Base-by-base conservation (phyloP, 1,140 invertebrate genomes). In the Frieseomelitta varia region DNA sequence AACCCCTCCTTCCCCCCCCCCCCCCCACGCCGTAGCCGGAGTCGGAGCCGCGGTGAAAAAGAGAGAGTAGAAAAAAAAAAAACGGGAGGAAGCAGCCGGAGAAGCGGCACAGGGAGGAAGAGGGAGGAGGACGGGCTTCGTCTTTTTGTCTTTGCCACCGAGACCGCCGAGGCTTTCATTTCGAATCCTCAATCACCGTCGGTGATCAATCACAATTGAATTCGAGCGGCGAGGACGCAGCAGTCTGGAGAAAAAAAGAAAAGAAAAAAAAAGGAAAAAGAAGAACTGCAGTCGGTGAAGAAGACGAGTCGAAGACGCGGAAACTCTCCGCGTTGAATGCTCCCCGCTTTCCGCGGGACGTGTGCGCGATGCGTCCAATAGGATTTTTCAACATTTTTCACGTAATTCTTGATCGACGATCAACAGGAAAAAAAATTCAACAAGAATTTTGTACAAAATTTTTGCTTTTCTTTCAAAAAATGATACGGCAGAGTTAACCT, bases 201-300 rank as follows among this genome's bases (percentile, higher is more conserved):
- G 92, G 93, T 93, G 92, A 94, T 94, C 93, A 94, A 94, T 94
- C 93, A 93, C 93, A 94, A 94, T 93, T 93, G 93, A 93, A 93
- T 89, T 91, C 88, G 88, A 87, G 88, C 85, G 78, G 63, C 34
- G 86, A 87, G 89, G 79, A 89, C 79, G 84, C 61, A 53, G 67
- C 71, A 24, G 79, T 39, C 75, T 84, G 84, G 81, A 86, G 84
- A 19, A 19, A n/a, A 15, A 15, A 30, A 30, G 19, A 19, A 0
- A 15, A 6, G 1, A 11, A 11, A 2, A 56, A 56, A 56, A 12
- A 6, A 63, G 12, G 8, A 12, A 61, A 61, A 81, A 71, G 81
- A 81, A 69, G 75, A 72, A 85, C n/a, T 85, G 72, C 73, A 51
- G 53, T 76, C 76, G 65, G 76, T 81, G 47, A 67, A 84, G 84